Evolutionary conservation across 1,140 invertebrate species (phyloP).

Genomic region (Heterodera schachtii): DNA sequence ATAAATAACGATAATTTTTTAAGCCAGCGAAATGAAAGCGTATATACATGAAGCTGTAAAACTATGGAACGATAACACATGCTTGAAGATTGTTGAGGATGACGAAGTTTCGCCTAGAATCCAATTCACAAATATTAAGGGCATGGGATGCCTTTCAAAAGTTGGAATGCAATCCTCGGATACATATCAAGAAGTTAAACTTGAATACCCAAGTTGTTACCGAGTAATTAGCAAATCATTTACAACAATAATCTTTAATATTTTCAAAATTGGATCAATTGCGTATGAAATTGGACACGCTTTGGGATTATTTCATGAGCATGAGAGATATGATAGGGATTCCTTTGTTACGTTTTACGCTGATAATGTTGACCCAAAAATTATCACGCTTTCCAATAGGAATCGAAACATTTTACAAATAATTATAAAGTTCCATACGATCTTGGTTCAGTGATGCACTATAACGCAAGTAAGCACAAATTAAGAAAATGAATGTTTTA

Average conservation of each 20-base stretch:
- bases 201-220: no score
- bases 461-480: constrained; percentile 12
- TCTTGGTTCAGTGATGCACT: constrained; percentile 35
- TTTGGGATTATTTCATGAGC: constrained; percentile 29
- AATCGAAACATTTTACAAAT: constrained; percentile 1
- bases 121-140: constrained; percentile 51
- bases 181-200: no score
- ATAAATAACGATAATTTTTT: neutral
- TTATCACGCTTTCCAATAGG: constrained; percentile 21
- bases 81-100: constrained; percentile 42
- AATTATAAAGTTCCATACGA: constrained; percentile 21
- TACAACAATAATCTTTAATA: no score
- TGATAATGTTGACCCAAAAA: neutral
- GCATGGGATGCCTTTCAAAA: constrained; percentile 24
- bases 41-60: neutral
- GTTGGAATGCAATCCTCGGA: neutral
- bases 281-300: constrained; percentile 34
- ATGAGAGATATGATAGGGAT: constrained; percentile 20
- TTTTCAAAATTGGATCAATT: constrained; percentile 15
- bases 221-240: no score
- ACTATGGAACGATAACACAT: no score
- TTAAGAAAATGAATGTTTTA: neutral
- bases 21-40: constrained; percentile 5
- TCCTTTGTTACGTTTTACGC: constrained; percentile 12
- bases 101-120: constrained; percentile 49